A percentile compares a stretch with the other conserved stretches of the same genome.
phyloP scores from a whole-genome alignment of 2,113 vertebrate genomes.

The Furnarius figulus region DNA sequence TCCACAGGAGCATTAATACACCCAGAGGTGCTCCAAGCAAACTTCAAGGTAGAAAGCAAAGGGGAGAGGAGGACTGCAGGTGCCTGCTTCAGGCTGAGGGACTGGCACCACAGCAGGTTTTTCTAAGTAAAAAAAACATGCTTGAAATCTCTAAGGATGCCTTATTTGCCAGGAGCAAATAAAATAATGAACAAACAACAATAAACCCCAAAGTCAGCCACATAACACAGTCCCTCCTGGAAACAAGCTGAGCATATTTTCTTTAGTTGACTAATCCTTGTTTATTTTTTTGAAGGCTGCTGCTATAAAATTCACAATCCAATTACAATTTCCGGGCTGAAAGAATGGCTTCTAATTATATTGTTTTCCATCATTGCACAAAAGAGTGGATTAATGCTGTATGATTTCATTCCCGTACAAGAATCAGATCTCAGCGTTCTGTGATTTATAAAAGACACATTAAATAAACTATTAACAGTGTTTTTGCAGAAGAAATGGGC shows the following conservation, averaged over 20 bases:
- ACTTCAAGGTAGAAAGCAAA: background rate
- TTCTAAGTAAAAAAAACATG: background rate
- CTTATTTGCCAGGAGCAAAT: background rate
- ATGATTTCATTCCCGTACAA: background rate
- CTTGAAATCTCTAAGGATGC: background rate
- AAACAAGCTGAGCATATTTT: conserved; percentile 11
- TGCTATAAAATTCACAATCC: conserved; percentile 54
- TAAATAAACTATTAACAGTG: conserved; percentile 38
- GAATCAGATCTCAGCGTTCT: background rate
- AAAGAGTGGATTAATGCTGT: conserved; percentile 4
- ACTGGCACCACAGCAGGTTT: background rate
- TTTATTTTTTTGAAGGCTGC: conserved; percentile 45
- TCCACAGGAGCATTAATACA: background rate
- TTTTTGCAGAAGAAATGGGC: conserved; percentile 9
- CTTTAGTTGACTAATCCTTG: conserved; percentile 41
- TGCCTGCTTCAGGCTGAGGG: background rate
- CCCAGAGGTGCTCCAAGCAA: background rate
- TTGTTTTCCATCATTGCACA: conserved; percentile 8
- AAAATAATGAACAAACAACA: background rate
- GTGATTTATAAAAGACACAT: conserved; percentile 32
- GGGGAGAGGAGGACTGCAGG: background rate
- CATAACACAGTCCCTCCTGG: background rate
- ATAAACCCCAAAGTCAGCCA: background rate
- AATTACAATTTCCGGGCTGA: conserved; percentile 45
- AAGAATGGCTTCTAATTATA: conserved; percentile 50